Conservation (phyloP, 2,888 invertebrate genomes). For the Sthenelais limicola region DNA sequence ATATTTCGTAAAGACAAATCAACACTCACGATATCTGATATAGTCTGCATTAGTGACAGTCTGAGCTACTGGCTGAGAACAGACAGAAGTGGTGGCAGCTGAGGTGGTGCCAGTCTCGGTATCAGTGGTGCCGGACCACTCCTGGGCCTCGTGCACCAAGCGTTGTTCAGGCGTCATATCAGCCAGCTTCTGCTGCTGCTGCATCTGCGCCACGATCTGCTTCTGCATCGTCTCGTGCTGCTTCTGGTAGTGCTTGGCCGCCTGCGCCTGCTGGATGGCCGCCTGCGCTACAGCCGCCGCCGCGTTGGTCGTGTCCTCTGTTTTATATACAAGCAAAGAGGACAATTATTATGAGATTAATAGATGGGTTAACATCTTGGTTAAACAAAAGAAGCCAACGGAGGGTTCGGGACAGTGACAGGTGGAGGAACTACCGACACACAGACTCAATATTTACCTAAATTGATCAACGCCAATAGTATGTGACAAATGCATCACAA, state of each 20-base stretch:
- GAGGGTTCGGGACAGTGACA: too few species aligned
- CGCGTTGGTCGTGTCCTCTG: slow-evolving; percentile 68
- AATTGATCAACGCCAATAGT: too few species aligned
- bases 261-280: slow-evolving; percentile 79
- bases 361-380: too few species aligned
- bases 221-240: slow-evolving; percentile 56
- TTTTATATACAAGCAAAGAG: too few species aligned
- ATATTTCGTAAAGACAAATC: not conserved
- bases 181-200: slow-evolving; percentile 55
- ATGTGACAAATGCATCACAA: too few species aligned
- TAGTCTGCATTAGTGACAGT: slow-evolving; percentile 24
- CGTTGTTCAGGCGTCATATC: slow-evolving; percentile 55
- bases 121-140: slow-evolving; percentile 50
- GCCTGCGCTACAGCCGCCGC: slow-evolving; percentile 86
- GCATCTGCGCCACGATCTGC: slow-evolving; percentile 56
- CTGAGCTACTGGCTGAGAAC: not conserved
- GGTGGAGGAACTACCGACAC: too few species aligned
- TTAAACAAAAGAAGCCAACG: too few species aligned
- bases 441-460: too few species aligned
- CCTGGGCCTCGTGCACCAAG: slow-evolving; percentile 54
- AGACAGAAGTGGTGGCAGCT: not conserved
- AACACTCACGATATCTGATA: slow-evolving; percentile 43
- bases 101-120: slow-evolving; percentile 36
- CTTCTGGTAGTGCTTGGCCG: slow-evolving; percentile 61
- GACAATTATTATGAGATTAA: not conserved